Percentiles rank a stretch among this genome's conserved stretches.
These are phyloP conservation scores for Netelia inedita DNA, from an alignment of 2,888 invertebrate species.

Conservation along the genomic window DNA sequence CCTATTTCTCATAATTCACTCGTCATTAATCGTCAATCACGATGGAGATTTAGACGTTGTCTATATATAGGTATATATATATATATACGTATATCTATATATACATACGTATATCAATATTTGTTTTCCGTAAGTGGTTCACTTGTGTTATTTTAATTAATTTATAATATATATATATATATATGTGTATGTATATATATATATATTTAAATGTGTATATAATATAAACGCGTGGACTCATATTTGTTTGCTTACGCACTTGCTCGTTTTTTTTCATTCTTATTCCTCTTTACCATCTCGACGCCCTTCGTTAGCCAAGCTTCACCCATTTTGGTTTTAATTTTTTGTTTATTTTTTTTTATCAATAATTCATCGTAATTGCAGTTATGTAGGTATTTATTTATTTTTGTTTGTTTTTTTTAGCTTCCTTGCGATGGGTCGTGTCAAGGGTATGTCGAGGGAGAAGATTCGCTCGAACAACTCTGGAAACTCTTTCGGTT, in stretches of 20 bases:
- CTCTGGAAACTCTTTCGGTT: constrained; percentile 50
- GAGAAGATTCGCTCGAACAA: constrained; percentile 36
- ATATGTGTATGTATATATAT: constrained; percentile 79
- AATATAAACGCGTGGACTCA: constrained; percentile 83
- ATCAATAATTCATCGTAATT: constrained; percentile 82
- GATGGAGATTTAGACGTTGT: constrained; percentile 33
- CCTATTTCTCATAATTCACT: constrained; percentile 32
- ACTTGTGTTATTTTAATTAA: constrained; percentile 73
- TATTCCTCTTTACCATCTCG: constrained; percentile 67
- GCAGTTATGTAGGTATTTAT: constrained; percentile 75
- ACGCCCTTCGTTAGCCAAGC: constrained; percentile 31
- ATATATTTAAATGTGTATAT: constrained; percentile 76
- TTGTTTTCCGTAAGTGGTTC: constrained; percentile 30
- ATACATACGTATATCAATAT: constrained; percentile 35
- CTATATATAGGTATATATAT: constrained; percentile 34
- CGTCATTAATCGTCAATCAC: constrained; percentile 20
- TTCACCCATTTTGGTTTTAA: constrained; percentile 27
- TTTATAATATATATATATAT: constrained; percentile 70
- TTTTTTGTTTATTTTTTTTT: constrained; percentile 44
- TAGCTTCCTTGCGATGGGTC: constrained; percentile 58
- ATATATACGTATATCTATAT: constrained; percentile 37
- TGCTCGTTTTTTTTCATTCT: constrained; percentile 63
- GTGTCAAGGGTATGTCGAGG: constrained; percentile 34
- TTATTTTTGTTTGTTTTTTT: constrained; percentile 50
- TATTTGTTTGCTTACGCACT: constrained; percentile 74